Conservation (phyloP, 2,113 vertebrate species). For the Amia ocellicauda region DNA sequence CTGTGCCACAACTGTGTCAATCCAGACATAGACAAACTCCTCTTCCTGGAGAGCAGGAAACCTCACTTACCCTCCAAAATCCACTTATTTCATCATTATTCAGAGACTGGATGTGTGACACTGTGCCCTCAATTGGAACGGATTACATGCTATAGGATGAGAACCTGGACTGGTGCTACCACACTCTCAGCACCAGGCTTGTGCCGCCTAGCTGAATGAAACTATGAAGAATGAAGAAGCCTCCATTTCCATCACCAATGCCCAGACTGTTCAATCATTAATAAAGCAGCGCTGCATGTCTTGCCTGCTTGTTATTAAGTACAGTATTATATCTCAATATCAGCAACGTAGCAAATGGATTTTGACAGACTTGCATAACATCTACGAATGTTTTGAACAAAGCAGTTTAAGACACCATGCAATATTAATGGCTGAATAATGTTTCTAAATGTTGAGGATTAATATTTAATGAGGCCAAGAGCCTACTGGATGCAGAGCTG, state of each 20-base stretch:
- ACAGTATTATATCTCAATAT: slow-evolving; percentile 35
- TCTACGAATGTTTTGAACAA: slow-evolving; percentile 65
- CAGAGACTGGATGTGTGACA: too few species aligned
- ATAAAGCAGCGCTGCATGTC: neutral
- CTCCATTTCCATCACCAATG: neutral
- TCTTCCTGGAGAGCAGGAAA: neutral
- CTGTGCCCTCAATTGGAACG: too few species aligned
- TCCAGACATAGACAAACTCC: neutral
- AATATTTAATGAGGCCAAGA: slow-evolving; percentile 77
- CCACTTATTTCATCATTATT: neutral
- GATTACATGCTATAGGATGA: too few species aligned
- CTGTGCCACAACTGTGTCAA: too few species aligned
- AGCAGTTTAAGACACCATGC: slow-evolving; percentile 67
- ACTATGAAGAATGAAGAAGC: too few species aligned
- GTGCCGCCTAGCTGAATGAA: neutral
- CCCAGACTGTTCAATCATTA: neutral
- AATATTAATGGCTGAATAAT: slow-evolving; percentile 83
- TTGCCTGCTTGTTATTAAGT: slow-evolving; percentile 2
- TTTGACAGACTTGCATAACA: slow-evolving; percentile 54
- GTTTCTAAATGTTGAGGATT: slow-evolving; percentile 64
- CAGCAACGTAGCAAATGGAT: slow-evolving; percentile 46
- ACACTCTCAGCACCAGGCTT: too few species aligned
- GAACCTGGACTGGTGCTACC: neutral
- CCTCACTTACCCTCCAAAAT: too few species aligned
- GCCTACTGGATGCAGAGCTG: slow-evolving; percentile 25